Base-by-base conservation (phyloP, 2,113 vertebrate species). In the Morone chrysops region DNA sequence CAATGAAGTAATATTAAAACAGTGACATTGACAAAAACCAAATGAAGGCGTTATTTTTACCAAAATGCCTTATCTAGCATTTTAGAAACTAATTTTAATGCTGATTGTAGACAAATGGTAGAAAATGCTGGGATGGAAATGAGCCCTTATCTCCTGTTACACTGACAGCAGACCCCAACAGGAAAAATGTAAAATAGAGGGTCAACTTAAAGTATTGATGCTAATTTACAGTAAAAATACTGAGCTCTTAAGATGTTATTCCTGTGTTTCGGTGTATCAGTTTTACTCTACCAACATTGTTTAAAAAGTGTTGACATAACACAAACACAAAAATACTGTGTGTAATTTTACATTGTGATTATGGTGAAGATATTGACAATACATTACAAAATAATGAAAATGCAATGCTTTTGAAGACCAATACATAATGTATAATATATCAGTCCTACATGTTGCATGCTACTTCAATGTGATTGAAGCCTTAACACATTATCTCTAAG, bases 1-100 rank as follows among this genome's bases (percentile, higher is more conserved):
- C 63, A 81, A 59, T 81, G 12, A 53, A 61, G 40, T 60, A 7
- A 72, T 69, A 48, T 47, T 71, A 47, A 75, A 91, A 48, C 14
- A 68, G 70, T n/a, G 18, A 47, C 6, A 70, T 43, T 65, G 18
- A 54, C 12, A 54, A 71, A 31, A 83, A 69, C 31, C 54, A 77
- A 65, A 73, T 40, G 43, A 85, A 79, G n/a, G 81, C 56, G 65
- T 70, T 31, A 48, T 54, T 12, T 74, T 75, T 14, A 77, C 48
- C 18, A 68, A 62, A 72, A 67, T 63, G 47, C 8, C 63, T 59
- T 8, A 53, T 18, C 8, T 41, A 8, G 4, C 14, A 65, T 75
- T 62, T 12, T 41, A 61, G 36, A 48, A 63, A 17, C 5, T 25
- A 16, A 31, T 43, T 70, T 76, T 22, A 4, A 79, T 16, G 17